Evolutionary conservation across 2,888 invertebrate genomes (phyloP).

Genomic region (Serrognathus titanus): DNA sequence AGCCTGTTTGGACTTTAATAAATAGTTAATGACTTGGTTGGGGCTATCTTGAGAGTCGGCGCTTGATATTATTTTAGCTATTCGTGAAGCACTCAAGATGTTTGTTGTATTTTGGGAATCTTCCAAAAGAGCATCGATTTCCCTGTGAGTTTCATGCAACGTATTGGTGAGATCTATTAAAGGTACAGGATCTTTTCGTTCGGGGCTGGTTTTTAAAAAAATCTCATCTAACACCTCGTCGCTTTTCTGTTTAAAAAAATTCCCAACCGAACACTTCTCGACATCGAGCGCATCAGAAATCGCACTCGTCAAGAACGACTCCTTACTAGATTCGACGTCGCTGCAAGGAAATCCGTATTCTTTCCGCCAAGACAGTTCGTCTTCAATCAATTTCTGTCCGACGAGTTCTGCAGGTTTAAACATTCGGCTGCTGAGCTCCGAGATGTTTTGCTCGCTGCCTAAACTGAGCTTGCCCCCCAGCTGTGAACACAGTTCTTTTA

Average conservation of each 20-base stretch:
- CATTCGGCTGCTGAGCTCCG: slow-evolving; percentile 24
- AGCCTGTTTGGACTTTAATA: slow-evolving; percentile 2
- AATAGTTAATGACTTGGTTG: slow-evolving; percentile 15
- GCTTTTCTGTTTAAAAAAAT: slow-evolving; percentile 49
- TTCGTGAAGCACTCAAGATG: slow-evolving; percentile 14
- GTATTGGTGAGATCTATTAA: slow-evolving; percentile 30
- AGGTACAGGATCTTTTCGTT: slow-evolving; percentile 33
- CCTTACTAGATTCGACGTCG: not conserved
- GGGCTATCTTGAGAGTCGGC: slow-evolving; percentile 13
- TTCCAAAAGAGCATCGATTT: not conserved
- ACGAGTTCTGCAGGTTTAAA: slow-evolving; percentile 44
- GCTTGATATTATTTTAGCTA: slow-evolving; percentile 16
- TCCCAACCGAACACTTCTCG: slow-evolving; percentile 46
- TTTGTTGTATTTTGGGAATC: not conserved
- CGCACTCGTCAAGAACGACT: slow-evolving; percentile 6
- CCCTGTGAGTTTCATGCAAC: not conserved
- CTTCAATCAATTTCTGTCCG: slow-evolving; percentile 43
- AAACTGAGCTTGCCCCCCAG: slow-evolving; percentile 26
- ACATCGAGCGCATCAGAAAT: slow-evolving; percentile 16
- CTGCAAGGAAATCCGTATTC: slow-evolving; percentile 33
- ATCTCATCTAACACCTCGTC: slow-evolving; percentile 41
- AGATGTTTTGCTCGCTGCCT: not conserved
- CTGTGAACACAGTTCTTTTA: slow-evolving; percentile 32
- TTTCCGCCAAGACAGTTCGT: slow-evolving; percentile 48
- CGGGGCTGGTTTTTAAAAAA: slow-evolving; percentile 30